These are phyloP conservation scores for Alentia gelatinosa DNA, from an alignment of 2,888 invertebrate genomes.

Conservation along the genomic window DNA sequence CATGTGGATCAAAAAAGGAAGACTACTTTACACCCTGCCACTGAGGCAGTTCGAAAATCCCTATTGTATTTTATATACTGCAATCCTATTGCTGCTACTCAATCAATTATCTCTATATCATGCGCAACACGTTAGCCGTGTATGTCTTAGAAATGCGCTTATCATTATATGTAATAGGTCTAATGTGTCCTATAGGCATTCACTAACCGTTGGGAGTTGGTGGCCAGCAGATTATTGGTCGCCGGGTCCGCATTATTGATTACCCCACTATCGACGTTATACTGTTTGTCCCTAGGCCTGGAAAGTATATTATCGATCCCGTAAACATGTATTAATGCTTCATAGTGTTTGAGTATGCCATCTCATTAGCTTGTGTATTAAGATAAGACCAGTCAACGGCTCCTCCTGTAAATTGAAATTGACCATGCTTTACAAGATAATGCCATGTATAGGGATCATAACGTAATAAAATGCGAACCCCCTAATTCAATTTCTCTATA, in stretches of 20 bases:
- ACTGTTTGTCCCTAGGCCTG: background rate
- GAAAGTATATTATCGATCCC: background rate
- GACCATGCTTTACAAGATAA: background rate
- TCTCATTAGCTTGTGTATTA: slow-evolving; percentile 11
- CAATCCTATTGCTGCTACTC: too few relatives aligned
- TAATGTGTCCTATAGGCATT: background rate
- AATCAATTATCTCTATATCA: too few relatives aligned
- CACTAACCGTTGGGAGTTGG: background rate
- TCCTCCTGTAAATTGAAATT: background rate
- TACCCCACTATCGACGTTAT: background rate
- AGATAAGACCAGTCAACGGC: background rate
- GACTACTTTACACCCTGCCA: too few relatives aligned
- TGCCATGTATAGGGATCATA: background rate
- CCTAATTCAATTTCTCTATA: background rate
- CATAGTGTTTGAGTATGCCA: slow-evolving; percentile 21
- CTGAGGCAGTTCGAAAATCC: too few relatives aligned
- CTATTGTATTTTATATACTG: too few relatives aligned
- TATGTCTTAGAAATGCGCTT: too few relatives aligned
- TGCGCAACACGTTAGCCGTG: too few relatives aligned
- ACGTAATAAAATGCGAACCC: background rate
- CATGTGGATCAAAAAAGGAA: too few relatives aligned
- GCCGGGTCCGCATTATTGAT: background rate
- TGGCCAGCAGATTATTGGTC: background rate
- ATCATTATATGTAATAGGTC: background rate
- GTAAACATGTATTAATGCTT: background rate